Evolutionary conservation across 1,140 invertebrate species (phyloP), one percentile per base, ranked within the genome.

Genomic region (Macrosteles quadrilineatus): DNA sequence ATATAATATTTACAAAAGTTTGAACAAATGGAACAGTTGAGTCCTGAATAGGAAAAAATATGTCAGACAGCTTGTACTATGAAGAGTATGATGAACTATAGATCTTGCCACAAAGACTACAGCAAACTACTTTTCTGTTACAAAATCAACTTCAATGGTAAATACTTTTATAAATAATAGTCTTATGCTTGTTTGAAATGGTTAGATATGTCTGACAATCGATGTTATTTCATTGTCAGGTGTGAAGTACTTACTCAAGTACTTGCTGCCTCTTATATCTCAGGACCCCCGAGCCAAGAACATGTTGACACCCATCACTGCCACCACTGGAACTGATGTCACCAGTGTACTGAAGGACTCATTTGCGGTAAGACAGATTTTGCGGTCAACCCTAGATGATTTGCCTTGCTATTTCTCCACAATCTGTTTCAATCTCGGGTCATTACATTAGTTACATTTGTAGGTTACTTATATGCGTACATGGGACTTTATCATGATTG

Each of bases 341-440:
- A 55, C 68, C 27, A 9, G 30, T 17, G 14, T 70, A 1, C 19
- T 72, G 19, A 72, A 70, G 47, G 64, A 72, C 57, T 66, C 63
- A 27, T 72, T 72, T 40, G 59, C 70, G 64, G 71, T 72, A 70
- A 59, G 27, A 14, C 25, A 29, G 4, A 27, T 19, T 1, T 53
- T 23, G 11, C 12, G 0, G 64, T 27, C 0, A 27, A 23, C 9
- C n/a, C 6, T 14, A 31, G 23, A 53, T 67, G 45, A 3, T 40
- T 6, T n/a, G 27, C 17, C 53, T 50, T 62, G 30, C 31, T 53
- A 36, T 53, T 31, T 65, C 29, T 3, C 21, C 55, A 66, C 32
- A 6, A 1, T 29, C 40, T 57, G 65, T n/a, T 6, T 55, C 23
- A 11, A 6, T 11, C 14, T 11, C 6, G 9, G 9, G 9, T 9